Percentiles rank a stretch among this genome's conserved stretches.
These are phyloP conservation scores for Drosophila flavopinicola DNA, from an alignment of 2,888 invertebrate genomes.

Conservation along the genomic window DNA sequence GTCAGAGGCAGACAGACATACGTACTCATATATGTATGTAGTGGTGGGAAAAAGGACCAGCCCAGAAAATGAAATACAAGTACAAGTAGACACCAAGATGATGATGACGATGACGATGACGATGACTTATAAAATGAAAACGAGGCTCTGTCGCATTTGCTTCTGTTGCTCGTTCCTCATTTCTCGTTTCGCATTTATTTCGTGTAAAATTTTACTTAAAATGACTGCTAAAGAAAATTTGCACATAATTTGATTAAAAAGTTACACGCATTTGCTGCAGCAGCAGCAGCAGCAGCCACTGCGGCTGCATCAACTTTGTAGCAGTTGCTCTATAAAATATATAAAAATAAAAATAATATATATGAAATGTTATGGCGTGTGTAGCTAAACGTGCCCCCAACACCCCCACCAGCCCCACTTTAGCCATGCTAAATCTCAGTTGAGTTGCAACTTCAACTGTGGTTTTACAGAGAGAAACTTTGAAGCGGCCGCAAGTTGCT, in stretches of 20 bases:
- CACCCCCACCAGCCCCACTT: constrained; percentile 15
- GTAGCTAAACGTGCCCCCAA: constrained; percentile 19
- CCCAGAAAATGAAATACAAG: constrained; percentile 71
- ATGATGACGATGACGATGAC: constrained; percentile 25
- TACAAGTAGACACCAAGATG: constrained; percentile 56
- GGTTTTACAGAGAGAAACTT: constrained; percentile 58
- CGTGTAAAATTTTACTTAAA: constrained; percentile 73
- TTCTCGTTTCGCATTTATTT: constrained; percentile 62
- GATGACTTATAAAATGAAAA: constrained; percentile 27
- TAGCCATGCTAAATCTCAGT: constrained; percentile 36
- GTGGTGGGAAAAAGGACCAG: constrained; percentile 26
- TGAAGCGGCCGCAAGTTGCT: constrained; percentile 22
- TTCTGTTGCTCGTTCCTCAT: constrained; percentile 13
- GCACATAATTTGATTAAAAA: constrained; percentile 80
- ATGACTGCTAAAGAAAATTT: constrained; percentile 80
- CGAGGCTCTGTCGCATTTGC: constrained; percentile 10
- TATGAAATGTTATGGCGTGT: constrained; percentile 31
- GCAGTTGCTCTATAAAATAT: constrained; percentile 11
- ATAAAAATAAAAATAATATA: constrained; percentile 27
- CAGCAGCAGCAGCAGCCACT: constrained; percentile 34
- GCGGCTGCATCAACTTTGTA: constrained; percentile 52
- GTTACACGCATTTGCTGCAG: constrained; percentile 75
- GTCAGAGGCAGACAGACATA: constrained; percentile 5
- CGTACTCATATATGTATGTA: not conserved
- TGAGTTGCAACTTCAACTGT: constrained; percentile 53